A percentile compares a stretch with the other conserved stretches of the same genome.
Evolutionary conservation across 1,140 invertebrate species (phyloP).

Genomic region (Hesperophylax magnus): DNA sequence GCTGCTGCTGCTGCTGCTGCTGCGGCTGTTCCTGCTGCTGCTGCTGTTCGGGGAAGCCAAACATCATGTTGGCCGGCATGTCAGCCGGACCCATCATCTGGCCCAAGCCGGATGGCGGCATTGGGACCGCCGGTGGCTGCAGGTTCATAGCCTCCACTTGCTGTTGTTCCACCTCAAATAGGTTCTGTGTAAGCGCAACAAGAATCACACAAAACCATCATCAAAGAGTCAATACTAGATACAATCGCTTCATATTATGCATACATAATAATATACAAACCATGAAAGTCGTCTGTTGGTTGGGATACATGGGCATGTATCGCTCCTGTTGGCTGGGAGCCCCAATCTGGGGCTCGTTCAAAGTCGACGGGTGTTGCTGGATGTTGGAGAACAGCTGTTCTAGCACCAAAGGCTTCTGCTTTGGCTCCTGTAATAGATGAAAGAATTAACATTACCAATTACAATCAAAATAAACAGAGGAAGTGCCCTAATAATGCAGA

Average conservation of each 20-base stretch:
- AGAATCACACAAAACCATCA: background rate
- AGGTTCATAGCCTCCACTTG: conserved; percentile 1
- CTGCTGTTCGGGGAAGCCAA: background rate
- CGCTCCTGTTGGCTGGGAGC: background rate
- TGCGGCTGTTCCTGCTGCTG: background rate
- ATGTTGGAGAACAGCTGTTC: conserved; percentile 38
- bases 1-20: no score
- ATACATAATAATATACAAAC: background rate
- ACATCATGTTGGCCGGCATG: conserved; percentile 3
- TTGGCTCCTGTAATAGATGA: background rate
- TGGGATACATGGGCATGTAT: background rate
- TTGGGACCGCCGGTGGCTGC: background rate
- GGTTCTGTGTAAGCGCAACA: background rate
- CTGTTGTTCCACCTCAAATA: background rate
- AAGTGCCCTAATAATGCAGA: no score
- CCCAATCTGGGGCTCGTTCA: background rate
- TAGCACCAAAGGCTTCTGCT: conserved; percentile 19
- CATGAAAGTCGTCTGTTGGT: background rate
- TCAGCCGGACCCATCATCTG: background rate
- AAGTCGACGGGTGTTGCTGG: conserved; percentile 39
- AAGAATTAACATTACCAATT: background rate
- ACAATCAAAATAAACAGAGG: no score
- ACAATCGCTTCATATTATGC: no score
- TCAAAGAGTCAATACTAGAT: background rate
- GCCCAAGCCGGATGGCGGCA: background rate